Evolutionary conservation across 2,797 vertebrate genomes (phyloP), one percentile per base, ranked within the genome.

Genomic region (Acanthis flammea): DNA sequence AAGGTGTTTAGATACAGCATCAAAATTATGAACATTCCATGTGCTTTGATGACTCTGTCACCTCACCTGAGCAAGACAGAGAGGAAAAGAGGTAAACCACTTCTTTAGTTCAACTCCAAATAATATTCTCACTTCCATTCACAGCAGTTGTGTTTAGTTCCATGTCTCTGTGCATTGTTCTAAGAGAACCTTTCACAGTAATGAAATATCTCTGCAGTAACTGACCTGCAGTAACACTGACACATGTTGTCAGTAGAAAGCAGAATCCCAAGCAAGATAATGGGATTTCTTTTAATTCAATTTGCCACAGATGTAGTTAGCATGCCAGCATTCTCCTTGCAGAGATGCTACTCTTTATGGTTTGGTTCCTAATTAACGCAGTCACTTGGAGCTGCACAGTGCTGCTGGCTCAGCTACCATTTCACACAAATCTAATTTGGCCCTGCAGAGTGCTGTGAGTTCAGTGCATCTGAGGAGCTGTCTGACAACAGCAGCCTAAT

Each of bases 271-370:
- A 94, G 82, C 21, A 23, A 89, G 91, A 94, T 96, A 97, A 98
- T 97, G 92, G 90, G 77, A 96, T 98, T 97, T 97, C 92, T 97
- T 91, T 96, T 96, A 92, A 98, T 97, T 96, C 91, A 68, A 97
- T 98, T 97, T 95, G 94, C 94, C 90, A 86, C 81, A 91, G 95
- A 94, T 90, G 83, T 86, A 94, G 82, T 90, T 96, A 97, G 94
- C 91, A 93, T 90, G 83, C 45, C 74, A 91, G 48, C 23, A 42
- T 78, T 74, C 92, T 97, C 92, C 93, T 93, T 88, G 95, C 93
- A 96, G 96, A 98, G 92, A 90, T 95, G 96, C 47, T 84, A 2
- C 96, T 96, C 66, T 97, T 97, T 96, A 73, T 96, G 89, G 94
- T 97, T 97, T 90, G 91, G 87, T 77, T 96, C 90, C 95, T 96